Conservation (phyloP, 2,888 invertebrate species). For the Lissonota sp. region DNA sequence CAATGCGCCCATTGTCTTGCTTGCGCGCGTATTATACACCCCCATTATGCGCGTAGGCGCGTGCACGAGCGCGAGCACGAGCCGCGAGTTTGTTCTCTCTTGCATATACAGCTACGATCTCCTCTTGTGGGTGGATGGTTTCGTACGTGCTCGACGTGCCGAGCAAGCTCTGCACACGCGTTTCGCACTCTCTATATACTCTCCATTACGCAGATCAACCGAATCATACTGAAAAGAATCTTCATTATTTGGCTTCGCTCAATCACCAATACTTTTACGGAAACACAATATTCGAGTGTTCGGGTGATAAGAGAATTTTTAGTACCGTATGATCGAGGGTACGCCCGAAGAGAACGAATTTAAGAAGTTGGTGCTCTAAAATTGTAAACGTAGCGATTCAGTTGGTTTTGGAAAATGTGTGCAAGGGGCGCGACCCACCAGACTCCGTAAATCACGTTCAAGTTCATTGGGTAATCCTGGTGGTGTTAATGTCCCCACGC, state of each 20-base stretch:
- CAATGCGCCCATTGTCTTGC: slow-evolving; percentile 83
- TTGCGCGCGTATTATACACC: slow-evolving; percentile 81
- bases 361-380: neutral
- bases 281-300: neutral
- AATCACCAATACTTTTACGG: no score
- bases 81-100: slow-evolving; percentile 58
- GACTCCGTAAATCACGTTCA: slow-evolving; percentile 79
- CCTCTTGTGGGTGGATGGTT: slow-evolving; percentile 55
- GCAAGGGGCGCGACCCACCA: slow-evolving; percentile 12
- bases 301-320: neutral
- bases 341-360: neutral
- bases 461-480: slow-evolving; percentile 82
- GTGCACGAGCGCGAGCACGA: slow-evolving; percentile 75
- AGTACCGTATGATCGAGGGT: neutral
- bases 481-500: slow-evolving; percentile 81
- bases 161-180: slow-evolving; percentile 40
- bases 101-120: slow-evolving; percentile 30
- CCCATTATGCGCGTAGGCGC: slow-evolving; percentile 82
- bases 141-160: slow-evolving; percentile 54
- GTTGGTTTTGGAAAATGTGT: slow-evolving; percentile 3
- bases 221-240: slow-evolving; percentile 15
- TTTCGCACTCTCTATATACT: slow-evolving; percentile 41
- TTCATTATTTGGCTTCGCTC: slow-evolving; percentile 9
- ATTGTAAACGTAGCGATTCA: neutral
- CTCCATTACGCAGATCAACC: slow-evolving; percentile 4